A percentile compares a stretch with the other conserved stretches of the same genome.
phyloP scores from a whole-genome alignment of 23 tunicate genomes.

The Halocynthia roretzi region DNA sequence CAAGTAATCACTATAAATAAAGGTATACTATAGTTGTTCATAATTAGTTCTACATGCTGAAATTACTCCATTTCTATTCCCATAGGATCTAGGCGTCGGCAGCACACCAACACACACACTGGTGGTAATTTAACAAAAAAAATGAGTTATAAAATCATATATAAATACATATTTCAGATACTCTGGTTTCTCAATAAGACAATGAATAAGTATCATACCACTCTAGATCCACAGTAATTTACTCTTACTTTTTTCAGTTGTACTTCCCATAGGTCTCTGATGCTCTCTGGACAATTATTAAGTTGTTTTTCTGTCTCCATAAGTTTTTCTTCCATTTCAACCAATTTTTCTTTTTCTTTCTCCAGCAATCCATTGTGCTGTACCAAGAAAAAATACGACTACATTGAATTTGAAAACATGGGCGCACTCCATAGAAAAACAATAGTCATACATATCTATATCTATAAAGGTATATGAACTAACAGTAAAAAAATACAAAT shows the following conservation, averaged over 20 bases:
- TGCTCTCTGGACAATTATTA: constrained; percentile 86
- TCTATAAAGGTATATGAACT: not conserved
- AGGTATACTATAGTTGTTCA: too few relatives aligned
- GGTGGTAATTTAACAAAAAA: too few relatives aligned
- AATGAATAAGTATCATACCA: too few relatives aligned
- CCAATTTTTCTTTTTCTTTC: constrained; percentile 71
- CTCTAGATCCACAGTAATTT: not conserved
- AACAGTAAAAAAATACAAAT: not conserved
- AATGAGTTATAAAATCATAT: too few relatives aligned
- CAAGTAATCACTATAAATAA: too few relatives aligned
- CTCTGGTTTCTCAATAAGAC: too few relatives aligned
- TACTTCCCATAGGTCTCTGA: constrained; percentile 80
- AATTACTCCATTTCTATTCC: too few relatives aligned
- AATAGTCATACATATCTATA: not conserved
- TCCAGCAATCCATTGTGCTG: constrained; percentile 83
- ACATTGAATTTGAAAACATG: not conserved
- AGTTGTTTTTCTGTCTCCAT: constrained; percentile 54
- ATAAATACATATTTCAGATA: too few relatives aligned
- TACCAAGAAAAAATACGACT: not conserved
- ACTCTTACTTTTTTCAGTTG: constrained; percentile 51
- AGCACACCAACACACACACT: too few relatives aligned
- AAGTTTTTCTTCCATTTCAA: constrained; percentile 38
- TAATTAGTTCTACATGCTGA: too few relatives aligned
- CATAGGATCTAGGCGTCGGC: too few relatives aligned
- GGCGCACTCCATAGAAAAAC: not conserved